Evolutionary conservation across 2,797 vertebrate species (phyloP).

Genomic region (Lepus townsendii): DNA sequence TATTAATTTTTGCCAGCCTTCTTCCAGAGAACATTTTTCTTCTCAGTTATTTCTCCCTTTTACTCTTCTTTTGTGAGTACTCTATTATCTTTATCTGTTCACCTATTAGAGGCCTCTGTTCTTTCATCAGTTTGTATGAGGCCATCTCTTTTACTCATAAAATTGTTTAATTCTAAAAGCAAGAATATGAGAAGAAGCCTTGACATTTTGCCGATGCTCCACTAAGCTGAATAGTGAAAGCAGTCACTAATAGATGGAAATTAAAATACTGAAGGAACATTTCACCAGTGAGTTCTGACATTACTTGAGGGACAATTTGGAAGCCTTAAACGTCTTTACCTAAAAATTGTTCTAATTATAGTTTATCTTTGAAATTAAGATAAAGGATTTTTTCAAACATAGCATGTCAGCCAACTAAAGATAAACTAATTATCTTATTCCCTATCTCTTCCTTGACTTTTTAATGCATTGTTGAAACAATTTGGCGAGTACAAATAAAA

Average conservation of each 20-base stretch:
- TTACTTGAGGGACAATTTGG: conserved; percentile 21
- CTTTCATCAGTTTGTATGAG: conserved; percentile 18
- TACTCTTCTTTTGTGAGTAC: conserved; percentile 7
- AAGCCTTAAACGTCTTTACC: conserved; percentile 45
- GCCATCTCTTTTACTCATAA: conserved; percentile 26
- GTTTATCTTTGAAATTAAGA: conserved; percentile 59
- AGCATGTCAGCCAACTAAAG: conserved; percentile 38
- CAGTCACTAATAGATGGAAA: conserved; percentile 59
- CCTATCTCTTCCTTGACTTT: conserved; percentile 44
- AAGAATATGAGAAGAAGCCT: conserved; percentile 32
- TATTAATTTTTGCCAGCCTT: neutral
- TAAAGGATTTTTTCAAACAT: conserved; percentile 43
- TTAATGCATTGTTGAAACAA: conserved; percentile 41
- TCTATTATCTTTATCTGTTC: conserved; percentile 61
- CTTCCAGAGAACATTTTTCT: conserved; percentile 39
- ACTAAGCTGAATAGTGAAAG: conserved; percentile 26
- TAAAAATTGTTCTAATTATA: conserved; percentile 61
- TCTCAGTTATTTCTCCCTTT: conserved; percentile 12
- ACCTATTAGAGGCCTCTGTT: neutral
- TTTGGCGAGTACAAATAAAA: conserved; percentile 63
- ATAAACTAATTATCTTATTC: conserved; percentile 29
- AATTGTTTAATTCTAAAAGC: conserved; percentile 49
- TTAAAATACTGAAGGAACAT: conserved; percentile 59
- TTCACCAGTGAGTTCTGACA: conserved; percentile 33
- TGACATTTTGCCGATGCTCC: conserved; percentile 65